phyloP scores from a whole-genome alignment of 1,140 invertebrate genomes.

The Drosophila insularis region DNA sequence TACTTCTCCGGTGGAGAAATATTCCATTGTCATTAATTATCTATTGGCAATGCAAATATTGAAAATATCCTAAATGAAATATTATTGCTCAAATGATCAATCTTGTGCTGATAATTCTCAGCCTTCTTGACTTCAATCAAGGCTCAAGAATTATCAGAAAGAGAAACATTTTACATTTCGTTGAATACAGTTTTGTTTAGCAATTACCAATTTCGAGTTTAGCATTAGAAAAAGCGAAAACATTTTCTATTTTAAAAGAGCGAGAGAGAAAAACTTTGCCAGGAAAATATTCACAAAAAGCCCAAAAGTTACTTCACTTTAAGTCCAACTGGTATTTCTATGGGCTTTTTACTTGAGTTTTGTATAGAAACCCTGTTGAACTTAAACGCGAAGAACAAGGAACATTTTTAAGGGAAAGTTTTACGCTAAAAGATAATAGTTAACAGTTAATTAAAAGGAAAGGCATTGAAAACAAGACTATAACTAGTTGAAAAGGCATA shows the following conservation, averaged over 20 bases:
- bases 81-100: conserved; percentile 71
- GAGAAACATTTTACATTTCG: conserved; percentile 78
- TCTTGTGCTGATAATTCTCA: conserved; percentile 54
- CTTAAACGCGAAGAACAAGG: conserved; percentile 22
- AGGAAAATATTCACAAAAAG: conserved; percentile 46
- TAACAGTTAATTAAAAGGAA: conserved; percentile 19
- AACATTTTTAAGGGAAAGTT: conserved; percentile 46
- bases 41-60: conserved; percentile 48
- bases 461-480: conserved; percentile 29
- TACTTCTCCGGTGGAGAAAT: conserved; percentile 58
- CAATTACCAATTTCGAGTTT: conserved; percentile 43
- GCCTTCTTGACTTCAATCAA: neutral
- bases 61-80: conserved; percentile 62
- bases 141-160: conserved; percentile 30
- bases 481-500: conserved; percentile 50
- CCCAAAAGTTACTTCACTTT: conserved; percentile 44
- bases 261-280: conserved; percentile 30
- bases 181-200: conserved; percentile 63
- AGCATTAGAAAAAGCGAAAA: conserved; percentile 1
- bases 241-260: conserved; percentile 7
- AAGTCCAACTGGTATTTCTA: conserved; percentile 25
- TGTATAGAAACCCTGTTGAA: conserved; percentile 44
- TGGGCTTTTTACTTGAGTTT: conserved; percentile 47
- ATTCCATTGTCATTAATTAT: conserved; percentile 32
- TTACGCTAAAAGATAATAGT: neutral